Evolutionary conservation across 1,140 invertebrate species (phyloP), one percentile per base, ranked within the genome.

Genomic region (Dreissena polymorpha): DNA sequence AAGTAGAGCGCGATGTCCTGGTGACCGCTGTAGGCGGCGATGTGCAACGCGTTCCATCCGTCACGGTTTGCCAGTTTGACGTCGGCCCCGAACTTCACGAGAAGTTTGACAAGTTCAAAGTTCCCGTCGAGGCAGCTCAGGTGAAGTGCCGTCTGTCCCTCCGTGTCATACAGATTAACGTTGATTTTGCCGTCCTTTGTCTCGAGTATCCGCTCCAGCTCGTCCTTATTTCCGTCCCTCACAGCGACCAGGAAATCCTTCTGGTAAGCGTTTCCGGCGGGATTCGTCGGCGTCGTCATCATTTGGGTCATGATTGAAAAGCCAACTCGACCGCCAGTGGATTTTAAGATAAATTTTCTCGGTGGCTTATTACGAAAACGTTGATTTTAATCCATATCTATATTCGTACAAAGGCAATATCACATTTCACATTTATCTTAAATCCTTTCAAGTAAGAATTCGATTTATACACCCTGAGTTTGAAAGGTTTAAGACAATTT

Each of bases 21-120:
- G 84, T 94, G 93, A 18, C 94, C 94, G 18, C 92, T 91, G 71
- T 92, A 94, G 13, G 92, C 93, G 14, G 94, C 94, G 57, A 94
- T 93, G 83, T 94, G 94, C 14, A 94, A 82, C 10, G 94, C 93
- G 81, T 91, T 94, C 94, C 94, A 94, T 8, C 94, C 93, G 85
- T 94, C 94, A 13, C 92, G 86, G 86, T 94, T 94, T 18, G 93
- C 92, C 65, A 94, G 88, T 74, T 91, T 90, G 0, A 93, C 91
- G 86, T 94, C 93, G 5, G 94, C 94, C 39, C 94, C 94, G 74
- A 93, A 93, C 86, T 93, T 91, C 25, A 94, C 91, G 68, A 94
- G 88, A 12, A 94, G 85, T 89, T 94, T 93, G 27, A 94, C 94
- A 68, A 94, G 91, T 86, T 94, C 94, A 73, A 94, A 86, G 84